phyloP scores from a whole-genome alignment of 2,888 invertebrate genomes.

The Parnassius mnemosyne region DNA sequence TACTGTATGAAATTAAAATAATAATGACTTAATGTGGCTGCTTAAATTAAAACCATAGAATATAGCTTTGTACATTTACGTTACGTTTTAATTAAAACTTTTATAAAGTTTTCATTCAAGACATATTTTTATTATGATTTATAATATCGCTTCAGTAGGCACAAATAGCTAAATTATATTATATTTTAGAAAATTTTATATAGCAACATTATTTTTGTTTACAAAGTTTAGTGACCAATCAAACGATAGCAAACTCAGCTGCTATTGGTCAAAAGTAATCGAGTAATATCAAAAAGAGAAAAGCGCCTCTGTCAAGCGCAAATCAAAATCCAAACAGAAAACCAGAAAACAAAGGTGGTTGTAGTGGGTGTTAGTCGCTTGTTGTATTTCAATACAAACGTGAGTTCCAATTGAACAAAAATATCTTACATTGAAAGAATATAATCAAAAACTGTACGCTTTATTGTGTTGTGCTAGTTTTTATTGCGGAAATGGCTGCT shows the following conservation, averaged over 20 bases:
- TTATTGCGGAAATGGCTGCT: conserved; percentile 58
- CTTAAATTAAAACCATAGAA: too few relatives aligned
- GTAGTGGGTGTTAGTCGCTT: conserved; percentile 26
- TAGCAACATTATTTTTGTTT: conserved; percentile 44
- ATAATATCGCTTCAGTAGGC: too few relatives aligned
- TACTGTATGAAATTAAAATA: too few relatives aligned
- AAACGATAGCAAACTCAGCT: conserved; percentile 25
- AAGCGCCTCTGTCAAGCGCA: conserved; percentile 34
- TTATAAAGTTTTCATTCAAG: too few relatives aligned
- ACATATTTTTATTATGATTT: too few relatives aligned
- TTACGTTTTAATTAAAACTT: too few relatives aligned
- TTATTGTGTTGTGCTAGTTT: conserved; percentile 28
- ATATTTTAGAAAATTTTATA: conserved; percentile 1
- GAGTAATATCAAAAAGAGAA: conserved; percentile 26
- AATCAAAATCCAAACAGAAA: conserved; percentile 41
- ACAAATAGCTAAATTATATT: too few relatives aligned
- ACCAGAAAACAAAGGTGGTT: conserved; percentile 55
- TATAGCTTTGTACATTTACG: too few relatives aligned
- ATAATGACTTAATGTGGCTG: too few relatives aligned
- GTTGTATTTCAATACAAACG: conserved; percentile 37
- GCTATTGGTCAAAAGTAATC: conserved; percentile 40
- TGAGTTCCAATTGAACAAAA: not conserved
- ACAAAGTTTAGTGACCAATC: conserved; percentile 44
- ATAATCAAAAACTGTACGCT: conserved; percentile 6
- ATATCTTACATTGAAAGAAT: conserved; percentile 1